Conservation (phyloP, 2,113 vertebrate genomes). For the Galeopterus variegatus region DNA sequence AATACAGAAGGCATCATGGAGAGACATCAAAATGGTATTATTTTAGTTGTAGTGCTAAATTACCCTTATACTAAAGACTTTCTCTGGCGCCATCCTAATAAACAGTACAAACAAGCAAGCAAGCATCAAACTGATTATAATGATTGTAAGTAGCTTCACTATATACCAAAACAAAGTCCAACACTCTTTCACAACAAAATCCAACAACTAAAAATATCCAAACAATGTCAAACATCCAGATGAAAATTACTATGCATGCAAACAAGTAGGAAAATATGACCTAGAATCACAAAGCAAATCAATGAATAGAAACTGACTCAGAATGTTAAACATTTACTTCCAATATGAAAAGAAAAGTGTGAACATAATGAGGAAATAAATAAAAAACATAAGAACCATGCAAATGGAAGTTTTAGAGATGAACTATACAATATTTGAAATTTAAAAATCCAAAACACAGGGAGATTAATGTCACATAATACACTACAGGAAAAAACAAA, state of each 20-base stretch:
- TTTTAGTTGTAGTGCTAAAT: background rate
- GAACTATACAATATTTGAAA: background rate
- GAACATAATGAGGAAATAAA: background rate
- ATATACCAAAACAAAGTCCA: background rate
- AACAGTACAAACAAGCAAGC: background rate
- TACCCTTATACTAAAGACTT: background rate
- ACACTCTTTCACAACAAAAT: background rate
- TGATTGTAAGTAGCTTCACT: background rate
- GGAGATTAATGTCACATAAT: background rate
- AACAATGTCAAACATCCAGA: background rate
- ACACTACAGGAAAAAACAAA: background rate
- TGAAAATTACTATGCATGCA: constrained; percentile 12
- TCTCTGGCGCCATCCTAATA: background rate
- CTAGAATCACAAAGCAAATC: background rate
- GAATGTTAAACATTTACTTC: background rate
- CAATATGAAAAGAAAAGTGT: background rate
- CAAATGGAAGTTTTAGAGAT: background rate
- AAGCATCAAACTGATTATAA: background rate
- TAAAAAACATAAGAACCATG: background rate
- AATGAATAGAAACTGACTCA: background rate
- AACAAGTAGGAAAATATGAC: background rate
- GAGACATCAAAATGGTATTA: background rate
- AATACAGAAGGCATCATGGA: background rate
- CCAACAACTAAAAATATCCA: background rate
- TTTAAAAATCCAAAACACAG: background rate